A percentile compares a stretch with the other conserved stretches of the same genome.
These are phyloP conservation scores for Enteromius paludinosus DNA, from an alignment of 2,797 vertebrate species.

Conservation along the genomic window DNA sequence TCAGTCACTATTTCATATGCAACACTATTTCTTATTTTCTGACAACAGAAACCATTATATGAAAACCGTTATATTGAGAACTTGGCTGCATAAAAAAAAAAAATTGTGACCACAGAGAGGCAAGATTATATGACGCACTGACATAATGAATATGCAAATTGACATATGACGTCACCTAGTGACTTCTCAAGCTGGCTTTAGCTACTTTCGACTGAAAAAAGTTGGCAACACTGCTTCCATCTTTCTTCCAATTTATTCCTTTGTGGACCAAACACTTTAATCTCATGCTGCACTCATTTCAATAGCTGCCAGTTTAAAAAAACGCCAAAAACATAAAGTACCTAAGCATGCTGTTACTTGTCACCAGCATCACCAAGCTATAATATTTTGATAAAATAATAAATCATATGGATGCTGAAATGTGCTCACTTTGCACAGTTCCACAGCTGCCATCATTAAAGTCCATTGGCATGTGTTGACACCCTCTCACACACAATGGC, in stretches of 20 bases:
- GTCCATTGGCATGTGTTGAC: constrained; percentile 10
- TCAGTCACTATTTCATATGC: too few relatives aligned
- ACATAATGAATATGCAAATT: too few relatives aligned
- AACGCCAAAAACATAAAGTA: not conserved
- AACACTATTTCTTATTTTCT: too few relatives aligned
- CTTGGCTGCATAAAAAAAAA: too few relatives aligned
- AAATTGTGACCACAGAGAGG: too few relatives aligned
- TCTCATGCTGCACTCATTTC: not conserved
- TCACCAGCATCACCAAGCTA: not conserved
- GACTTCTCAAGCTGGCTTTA: too few relatives aligned
- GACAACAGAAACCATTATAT: too few relatives aligned
- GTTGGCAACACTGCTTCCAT: not conserved
- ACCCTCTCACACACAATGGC: not conserved
- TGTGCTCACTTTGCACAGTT: not conserved
- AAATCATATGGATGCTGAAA: not conserved
- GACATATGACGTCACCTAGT: too few relatives aligned
- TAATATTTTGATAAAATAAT: not conserved
- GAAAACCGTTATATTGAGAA: too few relatives aligned
- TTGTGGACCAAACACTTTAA: not conserved
- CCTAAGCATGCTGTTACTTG: not conserved
- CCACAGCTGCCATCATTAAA: constrained; percentile 14
- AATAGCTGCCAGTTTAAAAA: not conserved
- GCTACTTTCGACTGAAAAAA: too few relatives aligned
- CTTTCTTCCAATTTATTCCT: not conserved
- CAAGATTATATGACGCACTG: too few relatives aligned